Base-by-base conservation (phyloP, 1,140 invertebrate species). In the Drosophila carrolli region DNA sequence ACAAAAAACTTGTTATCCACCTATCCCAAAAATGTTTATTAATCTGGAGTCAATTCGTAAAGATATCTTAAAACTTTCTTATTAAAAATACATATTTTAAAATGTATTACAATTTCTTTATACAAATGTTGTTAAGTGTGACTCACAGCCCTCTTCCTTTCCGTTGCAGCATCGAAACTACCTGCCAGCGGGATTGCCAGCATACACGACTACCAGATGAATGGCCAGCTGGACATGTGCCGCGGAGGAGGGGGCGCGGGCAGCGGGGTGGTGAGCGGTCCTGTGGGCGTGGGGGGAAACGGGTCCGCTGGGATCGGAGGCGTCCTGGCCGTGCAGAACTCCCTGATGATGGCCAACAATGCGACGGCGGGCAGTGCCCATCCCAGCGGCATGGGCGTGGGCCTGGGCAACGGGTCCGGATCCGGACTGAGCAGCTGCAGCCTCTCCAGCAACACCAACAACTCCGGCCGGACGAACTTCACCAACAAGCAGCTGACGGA, bases 401-500 rank as follows among this genome's bases (percentile, higher is more conserved):
- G 66, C 1, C 57, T 75, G 27, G 47, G 65, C 43, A 59, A 43
- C 46, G 51, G 61, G 13, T 62, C 53, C 38, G 72, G 72, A 19
- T 65, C 66, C 19, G 56, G 66, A 53, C 60, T 91, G 8, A 72
- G 68, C 86, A 88, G 71, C 68, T 91, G 90, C 66, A 80, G 75
- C 46, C 59, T 91, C 9, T 58, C 81, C 35, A 74, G 78, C 40
- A 71, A 29, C 68, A 91, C 96, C 58, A 97, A 97, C 93, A 96
- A 96, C 91, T 96, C 97, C 5, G 97, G 97, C 23, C 94, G 98
- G 32, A 99, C 98, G 4, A 99, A 99, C 93, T 99, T 99, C 93
- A 99, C 98, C 55, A 99, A 99, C 92, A 99, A 99, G 93, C 99
- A 99, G 93, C 95, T 99, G 51, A 99, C 98, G 1, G 99, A 99